Evolutionary conservation across 2,888 invertebrate genomes (phyloP).

Genomic region (Lycaena phlaeas): DNA sequence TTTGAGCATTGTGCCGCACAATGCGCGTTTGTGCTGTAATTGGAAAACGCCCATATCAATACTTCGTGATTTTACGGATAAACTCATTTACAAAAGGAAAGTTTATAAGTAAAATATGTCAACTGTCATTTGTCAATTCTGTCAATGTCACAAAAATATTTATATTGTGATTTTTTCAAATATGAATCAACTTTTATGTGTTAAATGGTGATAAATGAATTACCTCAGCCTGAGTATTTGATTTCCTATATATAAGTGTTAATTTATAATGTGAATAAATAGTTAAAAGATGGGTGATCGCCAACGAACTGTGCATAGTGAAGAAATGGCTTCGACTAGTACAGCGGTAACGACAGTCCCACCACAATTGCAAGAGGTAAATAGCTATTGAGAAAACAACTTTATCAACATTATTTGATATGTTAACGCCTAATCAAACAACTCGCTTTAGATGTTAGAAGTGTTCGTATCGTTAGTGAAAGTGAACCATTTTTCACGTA

Average conservation of each 20-base stretch:
- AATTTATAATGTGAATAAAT: slow-evolving; percentile 30
- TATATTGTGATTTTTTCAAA: background rate
- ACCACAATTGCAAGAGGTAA: slow-evolving; percentile 54
- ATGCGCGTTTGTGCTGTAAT: too few species aligned
- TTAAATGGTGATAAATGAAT: background rate
- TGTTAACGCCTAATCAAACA: slow-evolving; percentile 26
- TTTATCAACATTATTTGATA: slow-evolving; percentile 46
- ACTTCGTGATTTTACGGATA: too few species aligned
- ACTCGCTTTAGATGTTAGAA: background rate
- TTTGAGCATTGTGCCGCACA: too few species aligned
- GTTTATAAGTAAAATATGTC: too few species aligned
- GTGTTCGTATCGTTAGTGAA: too few species aligned
- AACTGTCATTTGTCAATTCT: background rate
- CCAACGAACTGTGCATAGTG: slow-evolving; percentile 28
- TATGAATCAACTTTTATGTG: background rate
- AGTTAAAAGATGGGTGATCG: slow-evolving; percentile 46
- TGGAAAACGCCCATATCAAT: too few species aligned
- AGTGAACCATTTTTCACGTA: slow-evolving; percentile 7
- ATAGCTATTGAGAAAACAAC: slow-evolving; percentile 22
- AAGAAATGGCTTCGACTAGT: slow-evolving; percentile 64
- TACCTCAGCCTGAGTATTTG: background rate
- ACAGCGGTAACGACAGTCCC: slow-evolving; percentile 54
- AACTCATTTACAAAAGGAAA: too few species aligned
- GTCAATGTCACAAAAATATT: background rate
- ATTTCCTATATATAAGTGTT: background rate